Evolutionary conservation across 2,888 invertebrate genomes (phyloP).

Genomic region (Lasioglossum zephyrum): DNA sequence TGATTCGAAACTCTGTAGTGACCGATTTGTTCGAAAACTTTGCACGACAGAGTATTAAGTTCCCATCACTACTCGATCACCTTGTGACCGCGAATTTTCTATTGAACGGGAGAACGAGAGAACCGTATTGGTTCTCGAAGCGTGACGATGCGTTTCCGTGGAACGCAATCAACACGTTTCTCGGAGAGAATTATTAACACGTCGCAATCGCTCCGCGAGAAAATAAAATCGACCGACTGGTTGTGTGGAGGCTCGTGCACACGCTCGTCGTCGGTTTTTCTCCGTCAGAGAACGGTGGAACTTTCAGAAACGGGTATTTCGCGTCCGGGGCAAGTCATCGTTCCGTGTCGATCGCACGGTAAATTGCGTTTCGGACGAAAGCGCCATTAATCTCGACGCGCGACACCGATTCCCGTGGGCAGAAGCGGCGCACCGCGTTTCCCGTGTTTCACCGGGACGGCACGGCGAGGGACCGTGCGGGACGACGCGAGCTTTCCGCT

Average conservation of each 20-base stretch:
- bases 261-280: conserved; percentile 32
- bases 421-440: conserved; percentile 44
- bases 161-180: neutral
- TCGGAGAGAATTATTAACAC: conserved; percentile 18
- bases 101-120: neutral
- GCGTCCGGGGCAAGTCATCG: conserved; percentile 63
- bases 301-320: conserved; percentile 31
- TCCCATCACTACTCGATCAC: too few species aligned
- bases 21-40: too few species aligned
- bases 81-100: neutral
- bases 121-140: neutral
- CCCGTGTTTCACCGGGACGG: conserved; percentile 42
- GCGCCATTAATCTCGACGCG: conserved; percentile 67
- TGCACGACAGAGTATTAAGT: too few species aligned
- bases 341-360: conserved; percentile 68
- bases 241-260: neutral
- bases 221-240: conserved; percentile 12
- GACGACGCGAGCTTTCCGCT: conserved; percentile 41
- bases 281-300: conserved; percentile 21
- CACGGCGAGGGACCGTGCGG: neutral
- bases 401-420: conserved; percentile 60
- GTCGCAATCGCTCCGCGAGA: conserved; percentile 6
- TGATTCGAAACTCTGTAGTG: too few species aligned
- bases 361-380: conserved; percentile 70
- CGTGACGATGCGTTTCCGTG: neutral